Percentiles rank a stretch among this genome's conserved stretches.
Conservation (phyloP, 1,140 invertebrate species). For the Scaptomyza hsui region DNA sequence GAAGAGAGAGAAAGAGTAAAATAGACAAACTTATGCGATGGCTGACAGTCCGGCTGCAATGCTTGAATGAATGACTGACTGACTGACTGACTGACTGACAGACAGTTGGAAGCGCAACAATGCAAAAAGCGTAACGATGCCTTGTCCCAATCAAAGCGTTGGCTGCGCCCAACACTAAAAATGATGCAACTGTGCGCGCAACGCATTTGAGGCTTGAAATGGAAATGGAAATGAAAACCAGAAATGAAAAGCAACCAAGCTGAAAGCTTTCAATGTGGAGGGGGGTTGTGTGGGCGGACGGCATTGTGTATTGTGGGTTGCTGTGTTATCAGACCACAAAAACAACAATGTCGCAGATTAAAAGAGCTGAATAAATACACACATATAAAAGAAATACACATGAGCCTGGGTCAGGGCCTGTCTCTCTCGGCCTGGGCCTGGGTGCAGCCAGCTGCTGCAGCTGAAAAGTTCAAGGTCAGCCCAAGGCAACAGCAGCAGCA, state of each 20-base stretch:
- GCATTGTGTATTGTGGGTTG: slow-evolving; percentile 39
- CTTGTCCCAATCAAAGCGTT: slow-evolving; percentile 61
- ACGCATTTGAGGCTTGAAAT: slow-evolving; percentile 51
- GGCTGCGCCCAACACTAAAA: slow-evolving; percentile 65
- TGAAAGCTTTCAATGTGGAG: slow-evolving; percentile 64
- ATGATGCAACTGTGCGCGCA: slow-evolving; percentile 69
- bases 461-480: slow-evolving; percentile 74
- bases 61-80: slow-evolving; percentile 34
- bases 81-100: slow-evolving; percentile 27
- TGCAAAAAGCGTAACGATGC: slow-evolving; percentile 70
- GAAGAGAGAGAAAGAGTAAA: slow-evolving; percentile 9
- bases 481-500: neutral
- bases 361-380: slow-evolving; percentile 19
- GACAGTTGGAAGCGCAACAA: slow-evolving; percentile 68
- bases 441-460: slow-evolving; percentile 49
- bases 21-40: slow-evolving; percentile 33
- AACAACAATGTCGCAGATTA: slow-evolving; percentile 52
- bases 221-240: slow-evolving; percentile 77
- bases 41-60: slow-evolving; percentile 30
- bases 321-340: slow-evolving; percentile 51
- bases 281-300: slow-evolving; percentile 22
- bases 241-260: slow-evolving; percentile 77
- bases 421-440: slow-evolving; percentile 19
- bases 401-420: slow-evolving; percentile 62
- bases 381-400: slow-evolving; percentile 11